These are phyloP conservation scores for Pitangus sulphuratus DNA, from an alignment of 2,797 vertebrate species.

Conservation along the genomic window DNA sequence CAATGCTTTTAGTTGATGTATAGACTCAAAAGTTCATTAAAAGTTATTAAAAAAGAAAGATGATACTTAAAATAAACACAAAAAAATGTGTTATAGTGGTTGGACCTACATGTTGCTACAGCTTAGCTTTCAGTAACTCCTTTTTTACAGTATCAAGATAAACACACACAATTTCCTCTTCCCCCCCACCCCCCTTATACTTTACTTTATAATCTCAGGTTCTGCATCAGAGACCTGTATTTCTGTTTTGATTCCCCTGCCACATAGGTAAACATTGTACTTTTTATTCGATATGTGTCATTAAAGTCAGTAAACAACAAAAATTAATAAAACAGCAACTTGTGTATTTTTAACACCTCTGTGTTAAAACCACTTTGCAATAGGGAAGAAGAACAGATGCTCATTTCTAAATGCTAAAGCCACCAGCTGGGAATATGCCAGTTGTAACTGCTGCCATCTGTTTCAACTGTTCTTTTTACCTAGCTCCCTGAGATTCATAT, in stretches of 20 bases:
- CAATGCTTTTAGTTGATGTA: neutral
- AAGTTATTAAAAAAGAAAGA: neutral
- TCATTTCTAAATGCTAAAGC: slow-evolving; percentile 81
- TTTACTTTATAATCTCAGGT: neutral
- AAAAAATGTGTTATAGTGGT: neutral
- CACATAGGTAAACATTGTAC: slow-evolving; percentile 72
- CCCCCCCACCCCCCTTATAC: too few relatives aligned
- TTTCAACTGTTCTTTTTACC: slow-evolving; percentile 82
- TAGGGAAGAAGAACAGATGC: slow-evolving; percentile 80
- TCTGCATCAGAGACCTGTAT: slow-evolving; percentile 57
- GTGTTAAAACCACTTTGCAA: slow-evolving; percentile 74
- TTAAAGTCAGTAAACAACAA: slow-evolving; percentile 78
- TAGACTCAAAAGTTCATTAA: neutral
- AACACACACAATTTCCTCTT: neutral
- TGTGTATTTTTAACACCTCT: slow-evolving; percentile 79
- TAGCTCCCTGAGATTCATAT: slow-evolving; percentile 66
- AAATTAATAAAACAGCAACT: slow-evolving; percentile 78
- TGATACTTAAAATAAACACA: neutral
- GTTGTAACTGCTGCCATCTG: slow-evolving; percentile 82
- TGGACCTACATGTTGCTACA: neutral
- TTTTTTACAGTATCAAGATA: neutral
- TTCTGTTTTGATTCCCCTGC: slow-evolving; percentile 69
- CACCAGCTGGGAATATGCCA: slow-evolving; percentile 81
- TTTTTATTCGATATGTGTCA: slow-evolving; percentile 71
- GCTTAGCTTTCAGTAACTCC: neutral